Evolutionary conservation across 2,888 invertebrate species (phyloP), one percentile per base, ranked within the genome.

Genomic region (Dendrolimus pini): DNA sequence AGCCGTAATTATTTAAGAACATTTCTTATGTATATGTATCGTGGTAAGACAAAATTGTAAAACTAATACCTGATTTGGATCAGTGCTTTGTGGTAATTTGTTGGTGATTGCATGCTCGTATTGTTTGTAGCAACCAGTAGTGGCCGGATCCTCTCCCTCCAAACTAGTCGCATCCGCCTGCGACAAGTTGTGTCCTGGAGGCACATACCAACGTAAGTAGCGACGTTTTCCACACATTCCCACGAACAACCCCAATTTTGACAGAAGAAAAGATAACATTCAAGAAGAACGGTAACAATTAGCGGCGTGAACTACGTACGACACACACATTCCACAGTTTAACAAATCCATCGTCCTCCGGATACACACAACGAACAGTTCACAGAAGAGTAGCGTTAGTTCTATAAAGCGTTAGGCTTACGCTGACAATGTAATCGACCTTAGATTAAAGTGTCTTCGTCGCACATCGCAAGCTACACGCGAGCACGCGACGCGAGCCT

Each of bases 171-270:
- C 96, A 89, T 96, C 96, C 80, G 93, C 95, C 91, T 96, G 96
- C 84, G 96, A 96, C 93, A 96, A 92, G 93, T 96, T 96, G 94
- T 97, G 96, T 93, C 96, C 97, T 96, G 94, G 78, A 88, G 86
- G 85, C 89, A 90, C 87, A 88, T 77, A 90, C 85, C 85, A 86
- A 78, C 81, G 74, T 88, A 80, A 89, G 84, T 86, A 86, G 88
- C 85, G 76, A 80, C 82, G 83, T 75, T 75, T 81, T 82, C 83
- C 72, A 68, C 68, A 65, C 61, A 72, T 67, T 71, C 68, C 68
- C 75, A 72, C 75, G 70, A 70, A 64, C 72, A 69, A 71, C 71
- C 71, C 72, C 70, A 71, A 65, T 71, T 67, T 70, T 68, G 64
- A 65, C 72, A 78, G 77, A 72, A 69, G 70, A 73, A 64, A 65